Base-by-base conservation (phyloP, 2,888 invertebrate genomes). In the Bursaphelenchus okinawaensis region DNA sequence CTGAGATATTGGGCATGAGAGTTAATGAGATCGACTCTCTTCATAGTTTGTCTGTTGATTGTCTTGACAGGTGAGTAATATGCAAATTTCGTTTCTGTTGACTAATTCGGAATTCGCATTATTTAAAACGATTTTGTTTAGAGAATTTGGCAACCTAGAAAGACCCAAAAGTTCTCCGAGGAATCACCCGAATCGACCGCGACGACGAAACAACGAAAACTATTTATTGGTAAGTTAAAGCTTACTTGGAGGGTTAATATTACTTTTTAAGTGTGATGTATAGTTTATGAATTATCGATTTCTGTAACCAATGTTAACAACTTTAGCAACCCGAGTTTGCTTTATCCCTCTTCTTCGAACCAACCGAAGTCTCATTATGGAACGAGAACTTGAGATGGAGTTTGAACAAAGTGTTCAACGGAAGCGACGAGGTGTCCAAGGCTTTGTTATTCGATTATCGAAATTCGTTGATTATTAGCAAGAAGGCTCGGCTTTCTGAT, bases 321-420 rank as follows among this genome's bases (percentile, higher is more conserved):
- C 40, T 59, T 23, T 24, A 51, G 60, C 60, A 59, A 55, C 60
- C 60, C n/a, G 28, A n/a, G 16, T n/a, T 50, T 22, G 20, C 60
- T 22, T 4, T 28, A 20, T 24, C n/a, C 16, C 40, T 59, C 4
- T 59, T 59, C 19, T 59, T 19, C 22, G 60, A 59, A 24, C 60
- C 60, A 50, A 23, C 29, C 1, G 28, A 51, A 22, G 4, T 19
- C 3, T 20, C 51, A 12, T 4, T 59, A 9, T 59, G 60, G 60
- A 27, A 52, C 23, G 51, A 29, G 52, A 59, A 40, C 9, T 50
- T 50, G 12, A 12, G 31, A 20, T 59, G 60, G 60, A 54, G 52
- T 4, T 50, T 50, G 50, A 23, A 50, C 9, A 29, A 24, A 23
- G 20, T 22, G 19, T 59, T 59, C 52, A 12, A 24, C 12, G 12